Percentiles rank a stretch among this genome's conserved stretches.
phyloP scores from a whole-genome alignment of 2,888 invertebrate species.

The Microctonus brassicae region DNA sequence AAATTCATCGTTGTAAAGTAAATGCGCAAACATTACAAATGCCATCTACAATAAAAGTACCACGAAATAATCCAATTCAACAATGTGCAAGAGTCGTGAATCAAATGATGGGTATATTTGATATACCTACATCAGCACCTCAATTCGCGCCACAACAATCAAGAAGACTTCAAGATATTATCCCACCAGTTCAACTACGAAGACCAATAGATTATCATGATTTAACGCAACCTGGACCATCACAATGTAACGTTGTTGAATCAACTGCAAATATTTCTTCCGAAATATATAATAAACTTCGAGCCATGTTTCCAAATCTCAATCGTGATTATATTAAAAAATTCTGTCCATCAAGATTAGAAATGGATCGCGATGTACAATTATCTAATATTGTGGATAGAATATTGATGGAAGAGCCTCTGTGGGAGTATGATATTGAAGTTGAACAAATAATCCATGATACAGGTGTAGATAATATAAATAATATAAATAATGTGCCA shows the following conservation, averaged over 20 bases:
- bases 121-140: too few species aligned
- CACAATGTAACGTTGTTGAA: neutral
- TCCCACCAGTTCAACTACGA: neutral
- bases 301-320: conserved; percentile 52
- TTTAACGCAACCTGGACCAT: neutral
- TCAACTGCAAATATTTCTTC: conserved; percentile 22
- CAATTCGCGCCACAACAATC: too few species aligned
- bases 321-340: conserved; percentile 48
- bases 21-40: neutral
- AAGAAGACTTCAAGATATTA: too few species aligned
- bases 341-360: conserved; percentile 45
- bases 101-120: too few species aligned
- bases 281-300: conserved; percentile 47
- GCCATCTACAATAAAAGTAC: neutral
- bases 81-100: neutral
- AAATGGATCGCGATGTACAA: conserved; percentile 37
- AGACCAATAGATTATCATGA: neutral
- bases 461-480: neutral
- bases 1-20: too few species aligned
- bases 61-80: neutral
- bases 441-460: neutral
- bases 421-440: conserved; percentile 8
- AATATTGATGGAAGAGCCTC: conserved; percentile 30
- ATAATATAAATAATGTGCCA: neutral
- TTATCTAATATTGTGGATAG: conserved; percentile 36